These are phyloP conservation scores for Epirrhoe alternata DNA, from an alignment of 2,888 invertebrate species.

Conservation along the genomic window DNA sequence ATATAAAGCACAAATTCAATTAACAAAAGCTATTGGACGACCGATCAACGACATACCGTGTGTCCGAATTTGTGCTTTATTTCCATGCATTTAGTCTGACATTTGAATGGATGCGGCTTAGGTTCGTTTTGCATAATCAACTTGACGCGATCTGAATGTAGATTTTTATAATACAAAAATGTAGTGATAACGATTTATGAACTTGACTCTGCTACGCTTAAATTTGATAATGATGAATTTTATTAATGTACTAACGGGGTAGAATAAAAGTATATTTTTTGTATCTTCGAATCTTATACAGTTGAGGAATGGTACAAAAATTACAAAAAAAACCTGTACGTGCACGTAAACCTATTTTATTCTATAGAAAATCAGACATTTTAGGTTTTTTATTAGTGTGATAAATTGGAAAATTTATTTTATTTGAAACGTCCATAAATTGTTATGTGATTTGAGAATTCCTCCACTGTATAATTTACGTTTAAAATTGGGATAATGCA, in stretches of 20 bases:
- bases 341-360: constrained; percentile 22
- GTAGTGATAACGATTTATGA: constrained; percentile 50
- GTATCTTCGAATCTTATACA: constrained; percentile 67
- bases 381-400: constrained; percentile 27
- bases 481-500: constrained; percentile 64
- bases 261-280: constrained; percentile 65
- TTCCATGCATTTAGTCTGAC: too few relatives aligned
- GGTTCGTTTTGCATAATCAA: constrained; percentile 26
- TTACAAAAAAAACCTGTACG: constrained; percentile 35
- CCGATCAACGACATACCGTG: too few relatives aligned
- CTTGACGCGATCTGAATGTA: constrained; percentile 25
- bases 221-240: constrained; percentile 63
- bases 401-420: neutral
- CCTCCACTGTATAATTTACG: constrained; percentile 80
- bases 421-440: constrained; percentile 74
- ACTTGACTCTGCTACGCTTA: constrained; percentile 65
- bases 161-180: constrained; percentile 50
- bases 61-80: too few relatives aligned
- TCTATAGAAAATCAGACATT: constrained; percentile 17
- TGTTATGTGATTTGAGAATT: constrained; percentile 68
- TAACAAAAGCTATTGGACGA: too few relatives aligned
- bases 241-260: constrained; percentile 53
- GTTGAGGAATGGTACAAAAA: constrained; percentile 66
- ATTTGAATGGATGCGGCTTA: too few relatives aligned
- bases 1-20: too few relatives aligned